Evolutionary conservation across 2,113 vertebrate genomes (phyloP).

Genomic region (Plestiodon gilberti): DNA sequence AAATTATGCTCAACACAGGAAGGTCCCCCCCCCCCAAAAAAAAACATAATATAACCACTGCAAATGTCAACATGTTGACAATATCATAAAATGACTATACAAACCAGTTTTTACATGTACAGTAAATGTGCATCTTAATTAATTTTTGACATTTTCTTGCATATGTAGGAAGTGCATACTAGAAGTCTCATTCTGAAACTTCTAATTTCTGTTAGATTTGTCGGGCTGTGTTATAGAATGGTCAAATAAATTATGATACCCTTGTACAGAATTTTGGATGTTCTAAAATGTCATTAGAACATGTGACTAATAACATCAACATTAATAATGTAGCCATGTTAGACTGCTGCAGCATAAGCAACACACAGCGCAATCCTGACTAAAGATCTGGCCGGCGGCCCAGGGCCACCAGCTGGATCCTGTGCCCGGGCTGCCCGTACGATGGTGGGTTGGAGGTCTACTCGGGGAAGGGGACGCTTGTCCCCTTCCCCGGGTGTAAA

Average conservation of each 20-base stretch:
- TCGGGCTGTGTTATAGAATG: not conserved
- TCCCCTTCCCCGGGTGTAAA: too few species aligned
- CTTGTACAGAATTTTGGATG: not conserved
- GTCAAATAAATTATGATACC: not conserved
- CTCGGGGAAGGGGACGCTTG: too few species aligned
- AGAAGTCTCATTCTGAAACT: not conserved
- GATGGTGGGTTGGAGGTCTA: too few species aligned
- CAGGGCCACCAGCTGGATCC: too few species aligned
- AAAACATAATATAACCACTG: not conserved
- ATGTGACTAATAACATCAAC: not conserved
- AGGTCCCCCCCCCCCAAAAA: not conserved
- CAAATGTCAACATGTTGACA: not conserved
- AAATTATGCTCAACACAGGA: not conserved
- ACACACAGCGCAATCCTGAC: too few species aligned
- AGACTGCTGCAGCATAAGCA: too few species aligned
- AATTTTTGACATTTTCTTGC: not conserved
- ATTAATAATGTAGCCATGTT: too few species aligned
- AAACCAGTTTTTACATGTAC: not conserved
- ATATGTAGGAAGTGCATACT: not conserved
- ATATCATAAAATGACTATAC: not conserved
- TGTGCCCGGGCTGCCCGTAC: too few species aligned
- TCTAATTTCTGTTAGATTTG: not conserved
- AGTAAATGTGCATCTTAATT: not conserved
- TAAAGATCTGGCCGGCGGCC: too few species aligned
- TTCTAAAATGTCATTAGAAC: not conserved